Conservation (phyloP, 2,797 vertebrate species). For the Crax fasciolata region DNA sequence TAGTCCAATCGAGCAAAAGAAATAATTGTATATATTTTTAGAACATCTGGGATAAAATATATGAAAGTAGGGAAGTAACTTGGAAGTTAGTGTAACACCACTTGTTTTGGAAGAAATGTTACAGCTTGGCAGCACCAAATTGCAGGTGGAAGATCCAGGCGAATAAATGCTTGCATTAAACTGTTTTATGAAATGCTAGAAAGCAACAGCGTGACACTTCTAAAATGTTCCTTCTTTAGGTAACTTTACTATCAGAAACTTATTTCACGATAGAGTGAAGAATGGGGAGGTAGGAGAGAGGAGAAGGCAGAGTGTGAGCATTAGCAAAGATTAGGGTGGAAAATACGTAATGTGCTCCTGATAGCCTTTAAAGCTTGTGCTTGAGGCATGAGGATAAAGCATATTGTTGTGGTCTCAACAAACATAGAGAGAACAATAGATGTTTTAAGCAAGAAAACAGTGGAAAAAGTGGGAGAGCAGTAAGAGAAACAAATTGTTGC, state of each 20-base stretch:
- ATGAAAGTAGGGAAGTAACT: background rate
- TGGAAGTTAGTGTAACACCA: background rate
- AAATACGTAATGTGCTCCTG: fast-evolving
- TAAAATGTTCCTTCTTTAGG: background rate
- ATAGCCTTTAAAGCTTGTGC: background rate
- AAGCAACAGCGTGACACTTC: background rate
- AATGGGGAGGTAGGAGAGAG: background rate
- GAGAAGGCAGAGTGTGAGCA: background rate
- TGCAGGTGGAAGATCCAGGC: background rate
- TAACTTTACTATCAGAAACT: background rate
- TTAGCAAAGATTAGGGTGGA: background rate
- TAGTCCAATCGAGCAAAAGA: background rate
- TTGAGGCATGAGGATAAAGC: background rate
- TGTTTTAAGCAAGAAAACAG: conserved; percentile 1
- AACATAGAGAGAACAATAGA: background rate
- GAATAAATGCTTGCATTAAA: background rate
- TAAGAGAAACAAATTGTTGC: background rate
- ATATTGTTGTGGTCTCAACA: background rate
- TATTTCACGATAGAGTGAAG: background rate
- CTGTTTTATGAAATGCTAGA: background rate
- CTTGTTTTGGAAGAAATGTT: background rate
- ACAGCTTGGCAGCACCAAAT: background rate
- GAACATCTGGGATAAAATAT: background rate
- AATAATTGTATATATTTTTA: background rate
- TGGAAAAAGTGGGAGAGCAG: background rate